Percentiles rank a stretch among this genome's conserved stretches.
Conservation (phyloP, 2,888 invertebrate genomes). For the Silvanus unidentatus region DNA sequence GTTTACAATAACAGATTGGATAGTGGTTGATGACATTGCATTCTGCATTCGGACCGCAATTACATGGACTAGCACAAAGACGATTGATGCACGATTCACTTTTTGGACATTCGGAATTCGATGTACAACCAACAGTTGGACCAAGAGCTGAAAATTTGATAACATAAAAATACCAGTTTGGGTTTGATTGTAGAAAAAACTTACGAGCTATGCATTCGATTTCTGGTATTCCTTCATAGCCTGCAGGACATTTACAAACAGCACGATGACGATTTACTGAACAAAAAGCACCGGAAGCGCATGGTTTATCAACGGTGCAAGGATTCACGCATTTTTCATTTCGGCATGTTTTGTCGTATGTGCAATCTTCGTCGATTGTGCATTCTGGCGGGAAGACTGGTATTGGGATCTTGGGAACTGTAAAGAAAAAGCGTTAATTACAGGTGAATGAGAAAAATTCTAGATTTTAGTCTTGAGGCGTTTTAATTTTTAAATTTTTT, state of each 20-base stretch:
- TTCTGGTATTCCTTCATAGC: constrained; percentile 68
- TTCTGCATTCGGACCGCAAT: constrained; percentile 76
- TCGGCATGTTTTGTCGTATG: constrained; percentile 65
- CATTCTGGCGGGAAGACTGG: constrained; percentile 59
- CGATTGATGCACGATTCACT: constrained; percentile 79
- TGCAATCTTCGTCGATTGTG: constrained; percentile 70
- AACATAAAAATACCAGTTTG: no score
- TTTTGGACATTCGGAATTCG: constrained; percentile 73
- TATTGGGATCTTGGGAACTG: constrained; percentile 35
- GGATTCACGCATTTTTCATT: constrained; percentile 76
- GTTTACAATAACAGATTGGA: constrained; percentile 76
- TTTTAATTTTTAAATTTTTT: no score
- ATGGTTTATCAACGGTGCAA: constrained; percentile 61
- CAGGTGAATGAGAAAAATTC: no score
- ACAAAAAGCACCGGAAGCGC: constrained; percentile 77
- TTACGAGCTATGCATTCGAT: constrained; percentile 75
- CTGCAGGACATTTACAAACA: constrained; percentile 73
- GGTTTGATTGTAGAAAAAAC: constrained; percentile 35
- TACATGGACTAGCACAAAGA: constrained; percentile 76
- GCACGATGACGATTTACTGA: constrained; percentile 70
- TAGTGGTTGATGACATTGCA: constrained; percentile 79
- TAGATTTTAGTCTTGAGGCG: no score
- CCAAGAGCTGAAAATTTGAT: constrained; percentile 49
- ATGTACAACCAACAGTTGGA: constrained; percentile 65
- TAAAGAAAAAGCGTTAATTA: constrained; percentile 4